Conservation (phyloP, 2,113 vertebrate genomes). For the Physeter macrocephalus region DNA sequence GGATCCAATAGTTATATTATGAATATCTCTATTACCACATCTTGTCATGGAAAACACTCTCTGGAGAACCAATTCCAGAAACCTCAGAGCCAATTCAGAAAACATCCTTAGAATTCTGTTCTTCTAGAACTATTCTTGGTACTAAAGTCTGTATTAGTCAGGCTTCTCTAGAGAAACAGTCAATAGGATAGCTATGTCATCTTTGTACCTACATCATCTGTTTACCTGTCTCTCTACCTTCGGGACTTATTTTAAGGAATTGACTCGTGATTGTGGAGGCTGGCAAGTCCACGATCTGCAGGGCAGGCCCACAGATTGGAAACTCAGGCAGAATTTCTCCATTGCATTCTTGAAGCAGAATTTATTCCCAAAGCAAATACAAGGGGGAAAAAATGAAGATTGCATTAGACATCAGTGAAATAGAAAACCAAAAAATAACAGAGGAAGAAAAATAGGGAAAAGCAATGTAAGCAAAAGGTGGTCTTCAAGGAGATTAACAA, state of each 20-base stretch:
- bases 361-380: not conserved
- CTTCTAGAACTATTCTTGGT: not conserved
- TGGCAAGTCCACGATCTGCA: not conserved
- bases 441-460: not conserved
- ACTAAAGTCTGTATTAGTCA: not conserved
- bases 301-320: not conserved
- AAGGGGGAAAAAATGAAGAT: not conserved
- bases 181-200: not conserved
- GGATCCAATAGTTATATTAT: not conserved
- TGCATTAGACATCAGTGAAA: not conserved
- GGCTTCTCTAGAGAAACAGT: not conserved
- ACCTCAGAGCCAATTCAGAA: not conserved
- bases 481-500: not conserved
- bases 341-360: not conserved
- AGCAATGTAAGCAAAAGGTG: not conserved
- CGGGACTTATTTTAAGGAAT: not conserved
- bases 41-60: not conserved
- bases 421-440: not conserved
- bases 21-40: not conserved
- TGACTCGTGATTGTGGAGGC: not conserved
- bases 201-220: not conserved
- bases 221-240: not conserved
- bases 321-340: not conserved
- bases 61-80: not conserved
- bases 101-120: not conserved